phyloP scores from a whole-genome alignment of 2,888 invertebrate species.

The Apantesis nais region DNA sequence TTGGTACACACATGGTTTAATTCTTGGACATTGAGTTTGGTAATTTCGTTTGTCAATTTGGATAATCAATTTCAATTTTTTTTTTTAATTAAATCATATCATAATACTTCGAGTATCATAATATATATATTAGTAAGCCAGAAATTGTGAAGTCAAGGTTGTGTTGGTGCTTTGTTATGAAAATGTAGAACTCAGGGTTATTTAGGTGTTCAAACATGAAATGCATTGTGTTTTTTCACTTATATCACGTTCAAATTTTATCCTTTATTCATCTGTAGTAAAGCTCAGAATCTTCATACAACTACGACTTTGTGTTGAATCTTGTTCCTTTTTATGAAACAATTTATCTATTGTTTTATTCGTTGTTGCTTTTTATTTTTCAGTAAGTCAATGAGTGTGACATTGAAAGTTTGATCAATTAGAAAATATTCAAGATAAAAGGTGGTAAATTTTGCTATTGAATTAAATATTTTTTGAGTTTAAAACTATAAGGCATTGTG shows the following conservation, averaged over 20 bases:
- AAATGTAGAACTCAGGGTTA: conserved; percentile 55
- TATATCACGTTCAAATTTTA: conserved; percentile 1
- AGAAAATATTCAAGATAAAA: no score
- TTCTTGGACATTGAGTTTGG: background rate
- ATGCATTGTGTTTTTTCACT: conserved; percentile 50
- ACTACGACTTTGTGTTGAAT: background rate
- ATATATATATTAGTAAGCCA: conserved; percentile 58
- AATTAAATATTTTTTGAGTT: no score
- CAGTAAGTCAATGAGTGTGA: no score
- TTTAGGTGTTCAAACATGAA: conserved; percentile 52
- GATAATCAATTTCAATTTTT: background rate
- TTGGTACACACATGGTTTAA: conserved; percentile 23
- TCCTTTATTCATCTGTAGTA: background rate
- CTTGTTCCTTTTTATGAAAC: background rate
- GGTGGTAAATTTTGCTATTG: no score
- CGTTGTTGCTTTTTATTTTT: background rate
- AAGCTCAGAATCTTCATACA: background rate
- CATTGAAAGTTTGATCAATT: no score
- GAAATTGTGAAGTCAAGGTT: conserved; percentile 58
- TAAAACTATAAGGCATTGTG: no score
- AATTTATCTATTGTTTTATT: background rate
- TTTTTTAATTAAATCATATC: conserved; percentile 19
- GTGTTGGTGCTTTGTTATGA: conserved; percentile 52
- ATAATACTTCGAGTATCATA: conserved; percentile 45
- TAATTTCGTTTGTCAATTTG: background rate